phyloP scores from a whole-genome alignment of 2,113 vertebrate genomes.

The Mustelus asterias region DNA sequence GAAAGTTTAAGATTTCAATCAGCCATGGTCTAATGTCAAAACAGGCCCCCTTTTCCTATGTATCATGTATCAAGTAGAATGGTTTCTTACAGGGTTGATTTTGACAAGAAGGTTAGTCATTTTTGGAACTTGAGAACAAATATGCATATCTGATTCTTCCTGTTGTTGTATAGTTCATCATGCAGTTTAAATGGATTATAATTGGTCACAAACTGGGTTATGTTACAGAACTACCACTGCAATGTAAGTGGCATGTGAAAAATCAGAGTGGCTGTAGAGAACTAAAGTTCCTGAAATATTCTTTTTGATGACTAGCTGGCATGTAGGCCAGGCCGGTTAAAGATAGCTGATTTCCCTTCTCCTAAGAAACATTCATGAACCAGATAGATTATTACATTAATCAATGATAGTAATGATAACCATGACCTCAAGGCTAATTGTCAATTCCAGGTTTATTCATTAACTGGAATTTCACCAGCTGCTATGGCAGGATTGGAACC shows the following conservation, averaged over 20 bases:
- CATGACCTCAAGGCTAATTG: too few species aligned
- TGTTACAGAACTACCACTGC: not conserved
- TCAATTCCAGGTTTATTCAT: too few species aligned
- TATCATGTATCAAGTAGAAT: not conserved
- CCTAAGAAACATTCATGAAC: too few species aligned
- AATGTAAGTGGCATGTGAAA: not conserved
- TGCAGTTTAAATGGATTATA: not conserved
- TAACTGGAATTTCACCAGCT: too few species aligned
- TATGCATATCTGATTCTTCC: not conserved
- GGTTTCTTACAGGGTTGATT: not conserved
- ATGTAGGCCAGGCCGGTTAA: too few species aligned
- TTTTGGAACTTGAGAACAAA: not conserved
- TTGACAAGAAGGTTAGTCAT: not conserved
- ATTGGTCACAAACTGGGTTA: not conserved
- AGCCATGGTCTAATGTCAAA: not conserved
- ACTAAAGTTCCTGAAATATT: not conserved
- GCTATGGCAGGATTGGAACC: too few species aligned
- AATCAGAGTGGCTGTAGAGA: not conserved
- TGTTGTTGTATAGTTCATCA: not conserved
- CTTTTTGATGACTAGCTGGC: not conserved
- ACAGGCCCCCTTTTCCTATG: not conserved
- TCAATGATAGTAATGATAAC: too few species aligned
- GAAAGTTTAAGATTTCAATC: not conserved
- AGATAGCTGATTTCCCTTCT: too few species aligned
- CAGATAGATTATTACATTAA: too few species aligned